phyloP scores from a whole-genome alignment of 2,888 invertebrate species.

The Ochropacha duplaris region DNA sequence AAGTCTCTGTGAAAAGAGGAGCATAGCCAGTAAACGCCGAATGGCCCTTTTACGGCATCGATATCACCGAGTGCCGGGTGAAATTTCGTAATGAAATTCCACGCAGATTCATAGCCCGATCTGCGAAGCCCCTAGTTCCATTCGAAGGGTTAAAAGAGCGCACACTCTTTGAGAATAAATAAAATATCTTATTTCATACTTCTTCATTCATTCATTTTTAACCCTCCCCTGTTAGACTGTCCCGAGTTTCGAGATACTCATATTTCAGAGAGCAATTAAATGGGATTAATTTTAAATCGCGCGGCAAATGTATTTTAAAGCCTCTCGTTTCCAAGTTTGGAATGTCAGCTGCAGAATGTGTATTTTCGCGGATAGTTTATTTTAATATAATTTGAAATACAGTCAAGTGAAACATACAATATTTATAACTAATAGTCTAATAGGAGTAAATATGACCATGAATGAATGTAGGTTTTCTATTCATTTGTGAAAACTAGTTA shows the following conservation, averaged over 20 bases:
- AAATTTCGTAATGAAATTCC: conserved; percentile 68
- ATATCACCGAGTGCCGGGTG: conserved; percentile 35
- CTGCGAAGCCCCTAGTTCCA: conserved; percentile 21
- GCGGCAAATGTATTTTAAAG: conserved; percentile 4
- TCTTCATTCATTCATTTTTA: neutral
- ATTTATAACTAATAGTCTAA: no score
- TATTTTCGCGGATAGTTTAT: neutral
- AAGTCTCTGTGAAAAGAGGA: conserved; percentile 14
- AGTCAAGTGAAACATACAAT: neutral
- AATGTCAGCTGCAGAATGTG: conserved; percentile 16
- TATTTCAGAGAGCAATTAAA: conserved; percentile 4
- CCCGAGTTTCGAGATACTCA: neutral
- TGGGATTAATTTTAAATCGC: conserved; percentile 3
- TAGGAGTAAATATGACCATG: no score
- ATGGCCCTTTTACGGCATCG: conserved; percentile 34
- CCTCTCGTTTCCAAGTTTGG: conserved; percentile 14
- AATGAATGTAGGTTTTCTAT: no score
- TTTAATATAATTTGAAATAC: neutral
- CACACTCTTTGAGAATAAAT: conserved; percentile 7
- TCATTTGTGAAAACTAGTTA: no score
- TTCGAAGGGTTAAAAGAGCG: conserved; percentile 31
- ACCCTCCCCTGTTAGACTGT: neutral
- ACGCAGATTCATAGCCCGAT: conserved; percentile 54
- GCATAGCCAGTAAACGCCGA: conserved; percentile 15
- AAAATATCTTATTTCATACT: conserved; percentile 1